Conservation (phyloP, 2,797 vertebrate genomes). For the Diceros bicornis region DNA sequence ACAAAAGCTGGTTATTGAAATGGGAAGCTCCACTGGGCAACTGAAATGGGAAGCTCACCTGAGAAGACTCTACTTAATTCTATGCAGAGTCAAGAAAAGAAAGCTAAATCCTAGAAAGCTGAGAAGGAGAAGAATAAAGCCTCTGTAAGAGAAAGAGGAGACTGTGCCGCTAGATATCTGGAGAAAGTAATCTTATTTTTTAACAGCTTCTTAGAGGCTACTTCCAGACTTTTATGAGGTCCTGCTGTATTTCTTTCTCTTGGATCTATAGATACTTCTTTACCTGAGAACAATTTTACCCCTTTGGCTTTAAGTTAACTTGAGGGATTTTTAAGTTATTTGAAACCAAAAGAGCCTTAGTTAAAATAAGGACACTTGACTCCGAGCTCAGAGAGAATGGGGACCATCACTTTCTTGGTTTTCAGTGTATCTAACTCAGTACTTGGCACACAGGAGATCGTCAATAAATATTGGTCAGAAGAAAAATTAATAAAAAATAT, state of each 20-base stretch:
- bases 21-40: background rate
- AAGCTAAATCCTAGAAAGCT: background rate
- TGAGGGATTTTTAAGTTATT: background rate
- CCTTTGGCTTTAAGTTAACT: background rate
- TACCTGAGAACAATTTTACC: constrained; percentile 31
- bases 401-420: background rate
- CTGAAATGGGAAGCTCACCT: background rate
- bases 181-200: background rate
- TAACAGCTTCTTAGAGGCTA: background rate
- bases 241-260: background rate
- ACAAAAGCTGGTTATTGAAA: background rate
- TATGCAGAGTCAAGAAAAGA: background rate
- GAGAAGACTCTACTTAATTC: background rate
- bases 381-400: background rate
- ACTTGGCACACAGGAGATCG: background rate
- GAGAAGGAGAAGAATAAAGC: background rate
- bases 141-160: background rate
- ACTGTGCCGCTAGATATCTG: accelerated
- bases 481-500: background rate
- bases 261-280: background rate
- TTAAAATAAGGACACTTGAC: background rate
- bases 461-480: background rate
- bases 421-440: background rate
- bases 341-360: constrained; percentile 21
- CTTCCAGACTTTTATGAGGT: background rate